A percentile compares a stretch with the other conserved stretches of the same genome.
Conservation (phyloP, 1,140 invertebrate genomes). For the Bombus superbus region DNA sequence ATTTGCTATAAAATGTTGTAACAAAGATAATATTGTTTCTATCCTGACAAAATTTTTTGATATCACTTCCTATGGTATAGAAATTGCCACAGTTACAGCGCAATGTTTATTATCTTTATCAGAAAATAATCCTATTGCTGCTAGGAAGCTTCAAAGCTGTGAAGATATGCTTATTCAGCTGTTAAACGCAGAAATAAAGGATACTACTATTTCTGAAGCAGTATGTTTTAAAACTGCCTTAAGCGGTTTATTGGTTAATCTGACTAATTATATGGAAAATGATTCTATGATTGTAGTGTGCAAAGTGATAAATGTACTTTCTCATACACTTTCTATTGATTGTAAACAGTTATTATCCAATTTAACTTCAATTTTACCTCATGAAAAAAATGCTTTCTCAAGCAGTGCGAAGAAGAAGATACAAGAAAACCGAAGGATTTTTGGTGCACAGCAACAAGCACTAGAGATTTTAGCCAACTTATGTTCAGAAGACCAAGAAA, state of each 20-base stretch:
- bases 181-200: conserved; percentile 70
- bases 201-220: conserved; percentile 77
- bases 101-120: conserved; percentile 87
- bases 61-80: conserved; percentile 84
- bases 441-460: conserved; percentile 86
- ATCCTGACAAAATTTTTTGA: conserved; percentile 87
- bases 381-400: conserved; percentile 70
- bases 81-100: conserved; percentile 84
- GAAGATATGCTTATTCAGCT: conserved; percentile 81
- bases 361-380: conserved; percentile 63
- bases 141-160: conserved; percentile 81
- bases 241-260: conserved; percentile 83
- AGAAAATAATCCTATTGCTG: conserved; percentile 86
- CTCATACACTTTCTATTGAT: conserved; percentile 80
- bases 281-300: conserved; percentile 68
- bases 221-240: conserved; percentile 84
- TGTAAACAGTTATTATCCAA: conserved; percentile 61
- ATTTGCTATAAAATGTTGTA: conserved; percentile 86
- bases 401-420: conserved; percentile 77
- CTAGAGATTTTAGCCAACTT: conserved; percentile 89
- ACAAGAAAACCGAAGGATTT: conserved; percentile 81
- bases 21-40: conserved; percentile 86
- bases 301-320: conserved; percentile 81
- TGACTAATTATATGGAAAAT: conserved; percentile 77
- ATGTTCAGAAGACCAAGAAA: conserved; percentile 85